Base-by-base conservation (phyloP, 1,140 invertebrate species). In the Radopholus similis region DNA sequence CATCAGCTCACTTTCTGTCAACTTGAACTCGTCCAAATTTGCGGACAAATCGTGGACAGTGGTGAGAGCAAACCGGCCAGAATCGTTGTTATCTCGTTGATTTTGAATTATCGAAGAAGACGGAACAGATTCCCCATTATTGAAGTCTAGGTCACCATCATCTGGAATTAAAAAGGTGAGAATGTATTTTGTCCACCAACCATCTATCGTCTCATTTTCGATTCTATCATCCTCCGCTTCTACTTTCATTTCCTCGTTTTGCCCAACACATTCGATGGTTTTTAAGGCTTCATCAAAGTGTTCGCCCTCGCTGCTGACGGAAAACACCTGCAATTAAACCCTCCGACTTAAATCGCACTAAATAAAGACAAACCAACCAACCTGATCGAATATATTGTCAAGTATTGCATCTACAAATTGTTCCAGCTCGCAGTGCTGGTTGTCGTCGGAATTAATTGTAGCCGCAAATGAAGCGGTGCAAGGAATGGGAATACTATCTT, bases 1-100 rank as follows among this genome's bases (percentile, higher is more conserved):
- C 13, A 56, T 44, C n/a, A 72, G 23, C 28, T 70, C 68, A 71
- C 47, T 62, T 53, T 70, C 68, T 21, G 68, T 70, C 30, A 70
- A 28, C 18, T 47, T 53, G 26, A 58, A 58, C 49, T 70, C 66
- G 11, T 56, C 49, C 11, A 30, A 49, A 6, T 35, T 26, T 18
- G 40, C 49, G 2, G 68, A 65, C 11, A 70, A n/a, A 56, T 70
- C 69, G 49, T 69, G 67, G 1, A 53, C 58, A 40, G 32, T 70
- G 35, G 49, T 51, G 18, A 71, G 8, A 1, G 34, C 4, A 26
- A n/a, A n/a, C n/a, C n/a, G n/a, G n/a, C n/a, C n/a, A n/a, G n/a
- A n/a, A n/a, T n/a, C n/a, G n/a, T n/a, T n/a, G n/a, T 42, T 5
- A 42, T 44, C 40, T 42, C 35, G 42, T 2, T 59, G 37, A 37